Conservation (phyloP, 2,113 vertebrate species). For the Corynorhinus townsendii region DNA sequence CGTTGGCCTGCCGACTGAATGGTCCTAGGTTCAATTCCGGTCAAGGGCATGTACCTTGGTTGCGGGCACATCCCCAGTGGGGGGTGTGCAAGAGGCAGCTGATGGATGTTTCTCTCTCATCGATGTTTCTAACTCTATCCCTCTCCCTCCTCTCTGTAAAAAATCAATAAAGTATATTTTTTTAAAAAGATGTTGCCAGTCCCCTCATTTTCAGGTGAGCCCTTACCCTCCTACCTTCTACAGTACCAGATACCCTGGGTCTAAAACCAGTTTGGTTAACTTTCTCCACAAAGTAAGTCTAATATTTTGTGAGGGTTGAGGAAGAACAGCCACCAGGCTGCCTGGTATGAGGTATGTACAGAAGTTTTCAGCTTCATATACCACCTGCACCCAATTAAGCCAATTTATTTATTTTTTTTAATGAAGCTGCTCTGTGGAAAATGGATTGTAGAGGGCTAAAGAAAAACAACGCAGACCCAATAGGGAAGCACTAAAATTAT, state of each 20-base stretch:
- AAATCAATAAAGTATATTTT: too few relatives aligned
- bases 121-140: too few relatives aligned
- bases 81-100: too few relatives aligned
- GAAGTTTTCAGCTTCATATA: background rate
- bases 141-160: too few relatives aligned
- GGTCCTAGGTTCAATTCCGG: too few relatives aligned
- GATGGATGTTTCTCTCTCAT: too few relatives aligned
- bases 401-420: background rate
- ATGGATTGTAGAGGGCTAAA: background rate
- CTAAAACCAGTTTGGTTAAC: background rate
- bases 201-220: background rate
- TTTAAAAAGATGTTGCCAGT: background rate
- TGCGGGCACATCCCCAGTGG: too few relatives aligned
- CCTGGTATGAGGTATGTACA: background rate
- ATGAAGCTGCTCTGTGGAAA: slow-evolving; percentile 1
- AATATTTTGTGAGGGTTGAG: background rate
- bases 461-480: background rate
- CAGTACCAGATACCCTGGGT: background rate
- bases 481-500: background rate
- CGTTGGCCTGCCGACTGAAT: too few relatives aligned
- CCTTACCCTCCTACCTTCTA: background rate
- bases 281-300: background rate
- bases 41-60: too few relatives aligned
- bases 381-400: background rate
- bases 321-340: background rate